Evolutionary conservation across 92 coral and sea anemone species (phyloP).

Genomic region (Paramuricea clavata): DNA sequence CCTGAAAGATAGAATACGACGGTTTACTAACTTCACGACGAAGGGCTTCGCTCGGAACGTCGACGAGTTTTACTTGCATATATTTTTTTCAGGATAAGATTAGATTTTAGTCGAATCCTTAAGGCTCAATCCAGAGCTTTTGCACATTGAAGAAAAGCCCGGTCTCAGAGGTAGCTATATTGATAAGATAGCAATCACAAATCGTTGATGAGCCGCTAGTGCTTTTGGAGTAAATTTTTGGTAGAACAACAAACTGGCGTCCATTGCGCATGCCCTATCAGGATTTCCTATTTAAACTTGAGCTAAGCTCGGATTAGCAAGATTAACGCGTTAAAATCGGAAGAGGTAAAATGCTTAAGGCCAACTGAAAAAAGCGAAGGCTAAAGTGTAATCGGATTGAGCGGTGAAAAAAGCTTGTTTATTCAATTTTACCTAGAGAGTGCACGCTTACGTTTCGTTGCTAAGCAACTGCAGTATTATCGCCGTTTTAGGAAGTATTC

Average conservation of each 20-base stretch:
- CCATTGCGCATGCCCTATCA: neutral
- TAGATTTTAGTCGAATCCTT: too few relatives aligned
- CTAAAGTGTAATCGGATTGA: neutral
- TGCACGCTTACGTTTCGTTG: neutral
- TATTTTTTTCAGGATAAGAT: too few relatives aligned
- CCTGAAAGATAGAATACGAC: too few relatives aligned
- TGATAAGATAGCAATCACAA: neutral
- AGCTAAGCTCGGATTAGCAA: constrained; percentile 13
- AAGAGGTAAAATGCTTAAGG: constrained; percentile 8
- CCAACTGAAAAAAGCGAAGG: neutral
- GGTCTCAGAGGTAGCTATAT: too few relatives aligned
- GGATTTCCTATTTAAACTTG: constrained; percentile 45
- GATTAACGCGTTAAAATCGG: constrained; percentile 29
- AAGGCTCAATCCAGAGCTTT: too few relatives aligned
- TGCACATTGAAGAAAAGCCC: too few relatives aligned
- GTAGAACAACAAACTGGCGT: neutral
- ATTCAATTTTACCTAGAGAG: neutral
- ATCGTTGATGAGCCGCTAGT: neutral
- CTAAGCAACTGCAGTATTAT: neutral
- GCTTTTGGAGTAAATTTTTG: neutral
- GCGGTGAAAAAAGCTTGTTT: neutral
- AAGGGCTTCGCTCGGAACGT: too few relatives aligned
- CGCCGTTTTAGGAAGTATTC: neutral
- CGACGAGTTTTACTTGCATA: too few relatives aligned
- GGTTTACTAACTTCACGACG: too few relatives aligned